Evolutionary conservation across 2,113 vertebrate species (phyloP).

Genomic region (Melanerpes aurifrons): DNA sequence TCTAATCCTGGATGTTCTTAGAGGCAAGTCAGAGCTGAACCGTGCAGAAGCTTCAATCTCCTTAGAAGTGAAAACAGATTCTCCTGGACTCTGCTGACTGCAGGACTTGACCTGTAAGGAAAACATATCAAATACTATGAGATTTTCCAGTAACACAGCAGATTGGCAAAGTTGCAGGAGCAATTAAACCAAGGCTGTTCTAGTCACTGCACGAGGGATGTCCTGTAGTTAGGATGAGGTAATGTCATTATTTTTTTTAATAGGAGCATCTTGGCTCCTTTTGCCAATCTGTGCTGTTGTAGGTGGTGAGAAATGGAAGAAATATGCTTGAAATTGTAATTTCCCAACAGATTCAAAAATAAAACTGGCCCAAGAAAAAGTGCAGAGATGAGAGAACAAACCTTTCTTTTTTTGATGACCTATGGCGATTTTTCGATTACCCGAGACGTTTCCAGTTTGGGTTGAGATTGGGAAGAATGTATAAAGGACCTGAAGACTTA

Average conservation of each 20-base stretch:
- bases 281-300: background rate
- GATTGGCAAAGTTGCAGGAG: background rate
- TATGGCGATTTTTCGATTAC: slow-evolving; percentile 13
- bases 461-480: background rate
- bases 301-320: slow-evolving; percentile 20
- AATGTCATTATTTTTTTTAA: background rate
- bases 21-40: background rate
- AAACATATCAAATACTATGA: background rate
- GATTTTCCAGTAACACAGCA: background rate
- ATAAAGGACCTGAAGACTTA: background rate
- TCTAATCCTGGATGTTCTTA: background rate
- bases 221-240: background rate
- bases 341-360: background rate
- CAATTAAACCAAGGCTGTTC: background rate
- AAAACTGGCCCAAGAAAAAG: background rate
- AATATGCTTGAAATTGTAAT: background rate
- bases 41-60: background rate
- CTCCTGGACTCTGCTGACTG: background rate
- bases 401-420: background rate
- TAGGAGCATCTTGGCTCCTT: background rate
- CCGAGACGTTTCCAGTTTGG: background rate
- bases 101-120: background rate
- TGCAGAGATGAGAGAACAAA: background rate
- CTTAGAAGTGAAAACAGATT: background rate
- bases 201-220: background rate